These are phyloP conservation scores for Psophia crepitans DNA, from an alignment of 2,113 vertebrate genomes.

Conservation along the genomic window DNA sequence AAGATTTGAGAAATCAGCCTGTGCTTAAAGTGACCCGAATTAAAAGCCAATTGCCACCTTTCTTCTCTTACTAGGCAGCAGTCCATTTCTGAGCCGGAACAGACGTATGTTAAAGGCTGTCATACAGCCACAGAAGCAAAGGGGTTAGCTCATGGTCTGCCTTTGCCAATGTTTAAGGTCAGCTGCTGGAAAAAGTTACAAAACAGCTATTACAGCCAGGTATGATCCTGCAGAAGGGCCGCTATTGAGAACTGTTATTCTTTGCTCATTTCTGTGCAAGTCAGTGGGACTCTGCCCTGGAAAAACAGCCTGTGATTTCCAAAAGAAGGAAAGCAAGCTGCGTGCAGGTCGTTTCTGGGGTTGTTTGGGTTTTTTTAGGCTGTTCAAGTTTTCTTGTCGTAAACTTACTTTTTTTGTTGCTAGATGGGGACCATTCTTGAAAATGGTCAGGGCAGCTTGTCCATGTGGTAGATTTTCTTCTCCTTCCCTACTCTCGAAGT, in stretches of 20 bases:
- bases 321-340: not conserved
- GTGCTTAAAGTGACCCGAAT: slow-evolving; percentile 14
- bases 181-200: slow-evolving; percentile 42
- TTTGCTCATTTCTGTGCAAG: not conserved
- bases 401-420: not conserved
- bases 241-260: not conserved
- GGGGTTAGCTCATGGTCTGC: not conserved
- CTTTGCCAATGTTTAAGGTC: slow-evolving; percentile 24
- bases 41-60: not conserved
- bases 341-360: rapidly evolving
- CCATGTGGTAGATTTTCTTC: not conserved
- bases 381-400: not conserved
- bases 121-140: not conserved
- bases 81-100: not conserved
- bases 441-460: not conserved
- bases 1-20: not conserved
- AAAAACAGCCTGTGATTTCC: not conserved
- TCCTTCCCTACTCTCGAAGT: not conserved
- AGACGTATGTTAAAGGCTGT: not conserved
- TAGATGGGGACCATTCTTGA: not conserved
- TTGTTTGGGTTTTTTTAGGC: not conserved
- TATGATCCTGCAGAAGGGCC: not conserved
- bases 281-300: not conserved
- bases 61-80: not conserved
- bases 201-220: not conserved